Evolutionary conservation across 1,140 invertebrate genomes (phyloP), one percentile per base, ranked within the genome.

Genomic region (Mesaphorura yosii): DNA sequence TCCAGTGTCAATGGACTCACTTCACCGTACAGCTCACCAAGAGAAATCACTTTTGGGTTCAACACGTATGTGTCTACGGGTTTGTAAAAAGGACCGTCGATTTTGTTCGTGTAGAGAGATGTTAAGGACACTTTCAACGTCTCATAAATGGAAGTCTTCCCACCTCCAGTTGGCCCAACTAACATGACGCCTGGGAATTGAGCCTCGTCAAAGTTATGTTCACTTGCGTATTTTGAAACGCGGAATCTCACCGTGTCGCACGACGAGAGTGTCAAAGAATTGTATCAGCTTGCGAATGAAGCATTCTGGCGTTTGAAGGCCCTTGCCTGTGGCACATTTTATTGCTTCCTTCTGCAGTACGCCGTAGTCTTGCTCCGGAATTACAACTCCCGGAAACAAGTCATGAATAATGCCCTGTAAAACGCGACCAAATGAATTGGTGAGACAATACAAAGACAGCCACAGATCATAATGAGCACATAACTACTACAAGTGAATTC

Each of bases 211-310:
- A n/a, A n/a, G n/a, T n/a, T n/a, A n/a, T n/a, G n/a, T n/a, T n/a
- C n/a, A n/a, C n/a, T n/a, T 34, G 31, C 10, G 31, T n/a, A 34
- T 34, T 34, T 34, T 34, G 10, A 10, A n/a, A 34, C 31, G 31
- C n/a, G n/a, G 10, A 10, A 34, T 10, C 31, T 34, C 88, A 20
- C 89, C 89, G 76, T 91, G 89, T 28, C 89, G 75, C 1, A 93
- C 88, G 63, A 84, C 80, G 84, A 94, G 87, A 39, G 88, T 93
- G 68, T 93, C 88, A 64, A 90, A 86, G 10, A 92, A 70, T 68
- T 88, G 84, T 38, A 87, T 81, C 23, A 82, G 80, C 75, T 94
- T 93, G 26, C 76, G 70, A 20, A 88, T 75, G 19, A 79, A 64
- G 48, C 78, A 78, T 1, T 69, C 58, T 58, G 79, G 78, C 1